Percentiles rank a stretch among this genome's conserved stretches.
phyloP scores from a whole-genome alignment of 2,888 invertebrate species.

The Ichneumon xanthorius region DNA sequence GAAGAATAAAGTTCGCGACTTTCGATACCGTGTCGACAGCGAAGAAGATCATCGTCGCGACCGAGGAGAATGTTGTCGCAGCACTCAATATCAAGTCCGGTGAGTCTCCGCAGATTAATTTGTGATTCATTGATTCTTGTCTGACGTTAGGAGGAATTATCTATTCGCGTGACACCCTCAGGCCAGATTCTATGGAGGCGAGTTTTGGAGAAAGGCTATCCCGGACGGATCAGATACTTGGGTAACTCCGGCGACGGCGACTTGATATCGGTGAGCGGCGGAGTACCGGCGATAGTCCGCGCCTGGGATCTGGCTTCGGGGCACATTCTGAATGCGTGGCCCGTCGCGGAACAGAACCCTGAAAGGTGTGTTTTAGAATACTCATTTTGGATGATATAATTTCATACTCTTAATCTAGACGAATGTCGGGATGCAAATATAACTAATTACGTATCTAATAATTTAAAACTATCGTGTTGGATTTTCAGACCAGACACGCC shows the following conservation, averaged over 20 bases:
- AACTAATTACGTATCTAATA: not conserved
- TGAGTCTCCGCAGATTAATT: constrained; percentile 75
- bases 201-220: constrained; percentile 89
- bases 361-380: constrained; percentile 77
- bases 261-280: constrained; percentile 91
- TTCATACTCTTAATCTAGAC: not conserved
- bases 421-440: not conserved
- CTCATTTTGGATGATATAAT: not conserved
- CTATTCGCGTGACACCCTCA: constrained; percentile 75
- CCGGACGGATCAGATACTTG: constrained; percentile 89
- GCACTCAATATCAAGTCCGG: constrained; percentile 93
- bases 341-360: constrained; percentile 81
- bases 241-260: constrained; percentile 88
- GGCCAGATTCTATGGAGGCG: constrained; percentile 94
- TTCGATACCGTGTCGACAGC: constrained; percentile 91
- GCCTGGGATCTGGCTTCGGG: constrained; percentile 93
- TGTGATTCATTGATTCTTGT: not conserved
- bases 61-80: constrained; percentile 95
- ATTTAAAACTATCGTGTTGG: constrained; percentile 63
- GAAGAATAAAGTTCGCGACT: constrained; percentile 91
- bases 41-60: constrained; percentile 92
- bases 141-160: constrained; percentile 30
- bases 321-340: constrained; percentile 92
- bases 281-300: constrained; percentile 90
- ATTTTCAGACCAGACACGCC: constrained; percentile 82